These are phyloP conservation scores for Pungitius pungitius DNA, from an alignment of 2,113 vertebrate species.

Conservation along the genomic window DNA sequence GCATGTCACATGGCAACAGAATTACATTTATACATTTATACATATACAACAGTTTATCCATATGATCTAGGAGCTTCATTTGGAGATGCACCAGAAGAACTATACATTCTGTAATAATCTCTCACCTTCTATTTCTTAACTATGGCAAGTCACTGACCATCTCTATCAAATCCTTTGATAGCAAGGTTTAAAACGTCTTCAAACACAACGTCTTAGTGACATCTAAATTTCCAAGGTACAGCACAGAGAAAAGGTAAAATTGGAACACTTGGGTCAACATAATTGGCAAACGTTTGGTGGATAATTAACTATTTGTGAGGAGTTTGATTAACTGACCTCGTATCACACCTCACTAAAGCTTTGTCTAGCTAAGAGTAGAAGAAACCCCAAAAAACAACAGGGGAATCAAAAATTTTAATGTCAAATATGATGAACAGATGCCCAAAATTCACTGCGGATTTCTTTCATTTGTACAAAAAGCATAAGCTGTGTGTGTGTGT, in stretches of 20 bases:
- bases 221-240: neutral
- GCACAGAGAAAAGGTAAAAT: neutral
- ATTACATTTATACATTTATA: too few relatives aligned
- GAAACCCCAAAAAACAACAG: neutral
- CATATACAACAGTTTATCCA: neutral
- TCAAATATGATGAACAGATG: conserved; percentile 15
- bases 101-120: neutral
- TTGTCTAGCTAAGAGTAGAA: neutral
- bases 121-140: too few relatives aligned
- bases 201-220: neutral
- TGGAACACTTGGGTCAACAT: neutral
- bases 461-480: conserved; percentile 33
- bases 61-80: too few relatives aligned
- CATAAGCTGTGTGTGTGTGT: conserved; percentile 15
- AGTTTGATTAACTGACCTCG: neutral
- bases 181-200: neutral
- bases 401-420: conserved; percentile 19
- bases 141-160: neutral
- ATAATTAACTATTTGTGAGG: too few relatives aligned
- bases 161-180: neutral
- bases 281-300: neutral
- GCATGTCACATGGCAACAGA: neutral
- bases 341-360: neutral
- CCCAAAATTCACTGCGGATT: conserved; percentile 19
- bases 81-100: too few relatives aligned